Evolutionary conservation across 2,888 invertebrate species (phyloP).

Genomic region (Hybos culiciformis): DNA sequence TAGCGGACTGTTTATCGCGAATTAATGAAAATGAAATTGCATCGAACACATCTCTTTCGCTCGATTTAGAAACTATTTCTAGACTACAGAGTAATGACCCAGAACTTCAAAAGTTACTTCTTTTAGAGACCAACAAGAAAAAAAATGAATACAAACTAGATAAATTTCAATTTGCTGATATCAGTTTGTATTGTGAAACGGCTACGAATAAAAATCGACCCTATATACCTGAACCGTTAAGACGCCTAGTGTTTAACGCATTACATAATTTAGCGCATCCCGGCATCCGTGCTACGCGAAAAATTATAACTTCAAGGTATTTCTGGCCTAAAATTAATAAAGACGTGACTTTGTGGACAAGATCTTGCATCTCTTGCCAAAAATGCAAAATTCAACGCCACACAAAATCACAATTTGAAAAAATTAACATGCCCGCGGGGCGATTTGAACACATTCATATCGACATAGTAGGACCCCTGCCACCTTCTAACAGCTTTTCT

Average conservation of each 20-base stretch:
- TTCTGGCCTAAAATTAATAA: conserved; percentile 20
- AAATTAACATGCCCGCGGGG: conserved; percentile 15
- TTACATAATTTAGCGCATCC: conserved; percentile 11
- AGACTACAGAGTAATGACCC: background rate
- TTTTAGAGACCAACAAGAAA: conserved; percentile 1
- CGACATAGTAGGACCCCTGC: conserved; percentile 25
- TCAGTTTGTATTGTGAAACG: background rate
- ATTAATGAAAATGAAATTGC: background rate
- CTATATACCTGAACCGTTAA: conserved; percentile 13
- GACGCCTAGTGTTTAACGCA: conserved; percentile 5
- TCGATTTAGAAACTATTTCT: background rate
- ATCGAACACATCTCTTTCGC: background rate
- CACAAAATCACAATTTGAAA: conserved; percentile 14
- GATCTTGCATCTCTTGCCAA: conserved; percentile 23
- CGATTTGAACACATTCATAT: conserved; percentile 25
- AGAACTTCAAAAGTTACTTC: conserved; percentile 3
- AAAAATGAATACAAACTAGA: conserved; percentile 1
- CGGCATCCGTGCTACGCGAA: conserved; percentile 14
- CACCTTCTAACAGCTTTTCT: conserved; percentile 14
- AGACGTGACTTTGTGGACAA: conserved; percentile 20
- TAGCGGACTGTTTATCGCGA: conserved; percentile 9
- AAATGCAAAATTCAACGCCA: conserved; percentile 21
- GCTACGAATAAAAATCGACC: conserved; percentile 10
- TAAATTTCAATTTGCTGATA: background rate
- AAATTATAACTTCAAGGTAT: conserved; percentile 16